Evolutionary conservation across 2,888 invertebrate genomes (phyloP), one percentile per base, ranked within the genome.

Genomic region (Gandaritis pyraliata): DNA sequence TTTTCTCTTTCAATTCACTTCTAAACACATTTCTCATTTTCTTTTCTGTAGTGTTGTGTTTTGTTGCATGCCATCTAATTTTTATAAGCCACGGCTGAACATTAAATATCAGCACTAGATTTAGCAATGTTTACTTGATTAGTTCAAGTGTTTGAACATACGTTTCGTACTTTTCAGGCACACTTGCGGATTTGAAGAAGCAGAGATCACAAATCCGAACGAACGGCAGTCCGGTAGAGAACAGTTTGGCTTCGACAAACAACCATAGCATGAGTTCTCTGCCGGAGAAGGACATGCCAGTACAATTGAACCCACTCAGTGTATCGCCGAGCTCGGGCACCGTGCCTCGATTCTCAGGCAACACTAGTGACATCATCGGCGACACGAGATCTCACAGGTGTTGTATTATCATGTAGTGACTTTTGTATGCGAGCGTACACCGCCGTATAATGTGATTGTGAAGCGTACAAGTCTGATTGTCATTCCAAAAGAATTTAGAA

Each of bases 181-280:
- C 98, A 53, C 93, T 98, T 74, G 96, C 98, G 56, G 98, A 98
- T 88, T 93, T 98, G 85, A 98, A 98, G 92, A 98, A 98, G 86
- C 97, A 98, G 82, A 94, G 98, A 69, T 95, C 97, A 67, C 96
- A 96, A 77, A 96, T 96, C 74, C 93, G 97, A 74, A 93, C 90
- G 2, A 95, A 95, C 80, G 94, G 94, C 58, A 94, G 93, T 68
- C 93, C 93, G 0, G 89, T 90, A 2, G 93, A 93, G 70, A 90
- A 79, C 65, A 89, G 87, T 77, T 78, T 77, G 58, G 90, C 74
- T 6, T 88, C 92, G 0, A 87, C 88, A 2, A 88, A 87, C 74
- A 90, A 86, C 61, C 90, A 90, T 71, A 90, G 90, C 60, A 65
- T 92, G 57, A 90, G 85, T 64, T 93, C 93, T 6, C 83, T 87